Conservation (phyloP, 2,888 invertebrate species). For the Automeris io region DNA sequence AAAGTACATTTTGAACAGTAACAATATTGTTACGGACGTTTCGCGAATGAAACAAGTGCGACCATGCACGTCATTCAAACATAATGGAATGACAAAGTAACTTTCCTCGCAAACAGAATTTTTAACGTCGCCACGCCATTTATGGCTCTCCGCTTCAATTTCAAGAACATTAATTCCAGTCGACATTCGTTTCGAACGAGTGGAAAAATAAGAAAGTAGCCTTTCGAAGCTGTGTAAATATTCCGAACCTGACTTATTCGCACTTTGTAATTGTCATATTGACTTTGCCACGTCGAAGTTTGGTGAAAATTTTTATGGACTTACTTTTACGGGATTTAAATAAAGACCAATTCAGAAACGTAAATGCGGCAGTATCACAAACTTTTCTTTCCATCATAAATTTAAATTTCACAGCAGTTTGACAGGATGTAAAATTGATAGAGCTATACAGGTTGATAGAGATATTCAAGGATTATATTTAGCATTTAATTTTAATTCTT, state of each 20-base stretch:
- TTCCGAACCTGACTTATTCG: neutral
- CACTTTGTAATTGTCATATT: neutral
- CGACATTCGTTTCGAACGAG: slow-evolving; percentile 7
- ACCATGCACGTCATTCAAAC: slow-evolving; percentile 10
- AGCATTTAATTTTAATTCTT: too few species aligned
- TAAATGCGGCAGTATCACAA: too few species aligned
- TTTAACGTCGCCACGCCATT: slow-evolving; percentile 11
- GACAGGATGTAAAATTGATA: too few species aligned
- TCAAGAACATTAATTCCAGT: slow-evolving; percentile 10
- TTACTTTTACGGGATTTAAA: too few species aligned
- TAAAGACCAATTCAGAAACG: too few species aligned
- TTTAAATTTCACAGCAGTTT: too few species aligned
- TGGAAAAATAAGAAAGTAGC: neutral
- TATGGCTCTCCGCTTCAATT: slow-evolving; percentile 3
- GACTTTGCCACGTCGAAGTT: neutral
- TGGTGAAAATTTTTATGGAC: too few species aligned
- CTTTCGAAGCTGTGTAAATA: neutral
- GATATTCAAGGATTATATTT: too few species aligned
- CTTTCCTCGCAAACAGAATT: slow-evolving; percentile 15
- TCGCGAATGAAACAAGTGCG: slow-evolving; percentile 10
- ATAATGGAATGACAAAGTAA: slow-evolving; percentile 13
- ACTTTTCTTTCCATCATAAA: too few species aligned
- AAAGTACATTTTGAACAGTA: too few species aligned
- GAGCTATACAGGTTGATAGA: too few species aligned
- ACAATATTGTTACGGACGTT: neutral